Evolutionary conservation across 2,888 invertebrate genomes (phyloP).

Genomic region (Lithophane socia): DNA sequence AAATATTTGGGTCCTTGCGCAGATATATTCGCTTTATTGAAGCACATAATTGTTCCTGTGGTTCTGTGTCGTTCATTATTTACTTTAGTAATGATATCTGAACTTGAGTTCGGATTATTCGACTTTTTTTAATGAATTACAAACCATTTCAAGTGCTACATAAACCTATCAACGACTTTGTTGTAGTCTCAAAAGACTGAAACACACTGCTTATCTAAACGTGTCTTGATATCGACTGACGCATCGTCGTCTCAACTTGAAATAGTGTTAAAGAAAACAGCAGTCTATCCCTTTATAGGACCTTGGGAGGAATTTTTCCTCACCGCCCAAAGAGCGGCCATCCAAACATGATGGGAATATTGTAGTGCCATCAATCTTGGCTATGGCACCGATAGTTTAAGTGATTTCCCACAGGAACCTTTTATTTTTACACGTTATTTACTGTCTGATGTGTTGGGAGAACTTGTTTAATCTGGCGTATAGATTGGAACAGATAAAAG

Average conservation of each 20-base stretch:
- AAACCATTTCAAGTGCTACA: not conserved
- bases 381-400: constrained; percentile 33
- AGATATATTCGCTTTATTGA: constrained; percentile 24
- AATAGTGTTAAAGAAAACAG: constrained; percentile 14
- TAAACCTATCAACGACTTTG: not conserved
- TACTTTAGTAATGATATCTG: not conserved
- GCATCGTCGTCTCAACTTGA: constrained; percentile 8
- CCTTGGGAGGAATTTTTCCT: not conserved
- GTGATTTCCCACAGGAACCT: constrained; percentile 51
- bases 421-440: constrained; percentile 33
- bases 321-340: not conserved
- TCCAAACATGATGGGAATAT: constrained; percentile 30
- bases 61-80: not conserved
- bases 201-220: not conserved
- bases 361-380: constrained; percentile 50
- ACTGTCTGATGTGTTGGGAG: constrained; percentile 20
- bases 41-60: constrained; percentile 5
- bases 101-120: not conserved
- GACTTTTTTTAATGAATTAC: not conserved
- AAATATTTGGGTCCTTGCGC: constrained; percentile 7
- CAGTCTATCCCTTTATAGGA: constrained; percentile 8
- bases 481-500: not conserved
- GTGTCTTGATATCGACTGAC: not conserved
- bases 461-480: not conserved
- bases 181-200: not conserved